Percentiles rank a stretch among this genome's conserved stretches.
phyloP scores from a whole-genome alignment of 1,140 invertebrate species.

The Caerostris darwini region DNA sequence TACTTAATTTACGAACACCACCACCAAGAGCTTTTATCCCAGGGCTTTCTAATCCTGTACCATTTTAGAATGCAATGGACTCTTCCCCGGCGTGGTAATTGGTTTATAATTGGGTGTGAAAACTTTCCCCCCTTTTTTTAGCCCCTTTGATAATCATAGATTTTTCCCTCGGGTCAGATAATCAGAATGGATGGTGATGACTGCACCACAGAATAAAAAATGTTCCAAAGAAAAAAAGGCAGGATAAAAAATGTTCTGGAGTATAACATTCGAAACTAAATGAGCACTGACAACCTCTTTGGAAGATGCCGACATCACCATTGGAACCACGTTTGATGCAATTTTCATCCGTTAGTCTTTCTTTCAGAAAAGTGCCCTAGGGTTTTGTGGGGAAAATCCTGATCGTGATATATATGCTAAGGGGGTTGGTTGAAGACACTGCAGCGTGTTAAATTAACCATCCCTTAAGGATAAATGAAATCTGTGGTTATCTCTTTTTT shows the following conservation, averaged over 20 bases:
- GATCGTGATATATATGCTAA: slow-evolving; percentile 52
- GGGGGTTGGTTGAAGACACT: background rate
- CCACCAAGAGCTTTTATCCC: background rate
- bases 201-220: slow-evolving; percentile 46
- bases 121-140: slow-evolving; percentile 49
- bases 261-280: slow-evolving; percentile 58
- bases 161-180: slow-evolving; percentile 61
- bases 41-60: background rate
- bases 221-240: background rate
- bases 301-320: slow-evolving; percentile 50
- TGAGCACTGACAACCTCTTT: slow-evolving; percentile 69
- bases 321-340: slow-evolving; percentile 20
- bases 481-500: background rate
- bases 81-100: slow-evolving; percentile 56
- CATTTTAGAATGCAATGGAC: slow-evolving; percentile 24
- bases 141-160: slow-evolving; percentile 62
- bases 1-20: slow-evolving; percentile 22
- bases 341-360: slow-evolving; percentile 56
- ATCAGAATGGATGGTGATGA: slow-evolving; percentile 73
- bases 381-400: background rate
- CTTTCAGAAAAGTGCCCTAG: background rate
- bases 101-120: slow-evolving; percentile 75
- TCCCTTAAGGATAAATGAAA: slow-evolving; percentile 17
- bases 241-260: slow-evolving; percentile 31
- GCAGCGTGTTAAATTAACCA: slow-evolving; percentile 31